Evolutionary conservation across 2,888 invertebrate species (phyloP).

Genomic region (Scrobipalpa atriplicella): DNA sequence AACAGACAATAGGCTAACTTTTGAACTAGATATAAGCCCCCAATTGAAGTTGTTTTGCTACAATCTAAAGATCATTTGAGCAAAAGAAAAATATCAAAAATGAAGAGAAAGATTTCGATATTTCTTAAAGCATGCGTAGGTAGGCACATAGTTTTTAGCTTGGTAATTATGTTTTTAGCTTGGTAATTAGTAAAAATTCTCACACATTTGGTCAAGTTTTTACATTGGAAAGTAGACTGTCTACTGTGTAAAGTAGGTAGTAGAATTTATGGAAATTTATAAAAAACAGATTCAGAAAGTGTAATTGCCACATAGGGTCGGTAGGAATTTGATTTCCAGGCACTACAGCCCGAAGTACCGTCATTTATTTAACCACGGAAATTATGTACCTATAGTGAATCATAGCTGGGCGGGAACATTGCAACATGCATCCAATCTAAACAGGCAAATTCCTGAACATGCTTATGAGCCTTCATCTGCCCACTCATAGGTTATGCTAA

Average conservation of each 20-base stretch:
- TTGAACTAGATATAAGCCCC: too few species aligned
- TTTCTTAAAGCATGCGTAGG: too few species aligned
- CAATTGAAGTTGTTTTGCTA: too few species aligned
- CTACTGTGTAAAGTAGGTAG: background rate
- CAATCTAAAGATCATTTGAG: too few species aligned
- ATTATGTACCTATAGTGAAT: constrained; percentile 49
- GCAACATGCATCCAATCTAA: constrained; percentile 36
- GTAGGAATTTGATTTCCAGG: constrained; percentile 2
- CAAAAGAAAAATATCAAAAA: too few species aligned
- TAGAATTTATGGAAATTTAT: background rate
- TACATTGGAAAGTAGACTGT: background rate
- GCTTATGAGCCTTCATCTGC: background rate
- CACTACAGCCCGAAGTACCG: constrained; percentile 32
- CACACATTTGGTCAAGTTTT: background rate
- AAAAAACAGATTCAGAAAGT: background rate
- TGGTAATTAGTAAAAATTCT: background rate
- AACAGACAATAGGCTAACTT: too few species aligned
- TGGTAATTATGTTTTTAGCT: too few species aligned
- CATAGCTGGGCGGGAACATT: constrained; percentile 54
- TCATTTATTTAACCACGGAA: constrained; percentile 35
- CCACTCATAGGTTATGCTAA: constrained; percentile 9
- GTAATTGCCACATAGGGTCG: background rate
- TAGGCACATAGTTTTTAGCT: background rate
- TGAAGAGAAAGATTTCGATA: too few species aligned
- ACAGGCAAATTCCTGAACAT: background rate